Evolutionary conservation across 2,797 vertebrate species (phyloP).

Genomic region (Cyprinodon diabolis): DNA sequence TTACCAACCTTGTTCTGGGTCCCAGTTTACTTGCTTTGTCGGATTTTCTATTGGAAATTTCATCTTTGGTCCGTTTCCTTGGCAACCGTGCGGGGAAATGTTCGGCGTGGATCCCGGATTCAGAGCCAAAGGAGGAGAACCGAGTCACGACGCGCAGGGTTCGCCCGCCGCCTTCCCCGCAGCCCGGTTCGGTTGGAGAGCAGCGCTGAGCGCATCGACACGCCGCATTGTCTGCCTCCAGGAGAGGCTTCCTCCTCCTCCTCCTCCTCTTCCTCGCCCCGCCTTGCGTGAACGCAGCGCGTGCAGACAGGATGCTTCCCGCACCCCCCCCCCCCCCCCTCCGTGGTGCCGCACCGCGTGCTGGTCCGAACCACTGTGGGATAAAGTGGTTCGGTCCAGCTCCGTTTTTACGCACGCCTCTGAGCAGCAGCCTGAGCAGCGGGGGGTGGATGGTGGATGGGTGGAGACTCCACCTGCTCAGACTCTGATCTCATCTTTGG

Average conservation of each 20-base stretch:
- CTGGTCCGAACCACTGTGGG: slow-evolving; percentile 48
- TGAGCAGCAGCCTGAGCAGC: too few relatives aligned
- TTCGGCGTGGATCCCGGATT: slow-evolving; percentile 54
- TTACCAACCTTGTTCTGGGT: slow-evolving; percentile 93
- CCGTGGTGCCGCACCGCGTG: slow-evolving; percentile 34
- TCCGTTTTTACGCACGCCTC: too few relatives aligned
- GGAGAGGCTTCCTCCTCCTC: slow-evolving; percentile 15
- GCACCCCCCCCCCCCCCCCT: slow-evolving; percentile 47
- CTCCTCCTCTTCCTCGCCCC: slow-evolving; percentile 5
- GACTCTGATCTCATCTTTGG: too few relatives aligned
- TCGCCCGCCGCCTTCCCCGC: slow-evolving; percentile 48
- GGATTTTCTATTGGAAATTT: slow-evolving; percentile 98
- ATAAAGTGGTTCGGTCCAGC: slow-evolving; percentile 44
- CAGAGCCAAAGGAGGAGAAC: slow-evolving; percentile 63
- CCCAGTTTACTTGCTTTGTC: slow-evolving; percentile 98
- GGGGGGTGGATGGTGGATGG: too few relatives aligned
- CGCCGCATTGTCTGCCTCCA: slow-evolving; percentile 68
- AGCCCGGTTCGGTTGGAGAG: slow-evolving; percentile 42
- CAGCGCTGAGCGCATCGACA: slow-evolving; percentile 45
- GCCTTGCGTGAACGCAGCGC: slow-evolving; percentile 53
- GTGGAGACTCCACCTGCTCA: slow-evolving; percentile 31
- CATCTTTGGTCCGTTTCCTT: slow-evolving; percentile 87
- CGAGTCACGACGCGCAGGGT: slow-evolving; percentile 60
- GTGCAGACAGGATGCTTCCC: slow-evolving; percentile 33
- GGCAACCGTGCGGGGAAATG: slow-evolving; percentile 42